These are phyloP conservation scores for Ahaetulla prasina DNA, from an alignment of 2,113 vertebrate genomes.

Conservation along the genomic window DNA sequence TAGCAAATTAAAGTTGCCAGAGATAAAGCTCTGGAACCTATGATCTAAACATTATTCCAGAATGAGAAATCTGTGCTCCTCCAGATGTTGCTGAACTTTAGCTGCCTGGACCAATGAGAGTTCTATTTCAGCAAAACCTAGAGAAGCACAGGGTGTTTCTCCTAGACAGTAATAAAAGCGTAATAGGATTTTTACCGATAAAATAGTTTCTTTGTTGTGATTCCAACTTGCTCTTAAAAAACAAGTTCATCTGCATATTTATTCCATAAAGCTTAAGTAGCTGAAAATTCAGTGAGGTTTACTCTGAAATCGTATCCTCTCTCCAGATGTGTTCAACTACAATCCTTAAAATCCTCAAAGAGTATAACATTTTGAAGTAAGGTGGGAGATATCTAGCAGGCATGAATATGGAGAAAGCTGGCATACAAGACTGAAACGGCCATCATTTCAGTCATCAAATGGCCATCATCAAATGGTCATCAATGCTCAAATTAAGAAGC, in stretches of 20 bases:
- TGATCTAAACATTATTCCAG: neutral
- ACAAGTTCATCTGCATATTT: neutral
- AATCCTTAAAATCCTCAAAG: no score
- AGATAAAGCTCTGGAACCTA: neutral
- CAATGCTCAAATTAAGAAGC: neutral
- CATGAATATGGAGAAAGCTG: neutral
- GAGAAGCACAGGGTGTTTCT: neutral
- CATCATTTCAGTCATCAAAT: neutral
- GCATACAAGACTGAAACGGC: neutral
- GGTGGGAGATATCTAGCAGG: neutral
- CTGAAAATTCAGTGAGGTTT: neutral
- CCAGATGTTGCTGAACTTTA: neutral
- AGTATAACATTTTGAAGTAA: neutral
- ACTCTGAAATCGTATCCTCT: neutral
- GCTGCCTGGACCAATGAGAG: neutral
- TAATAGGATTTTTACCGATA: neutral
- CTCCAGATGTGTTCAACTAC: neutral
- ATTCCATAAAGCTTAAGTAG: neutral
- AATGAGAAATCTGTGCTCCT: neutral
- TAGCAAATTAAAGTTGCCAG: neutral
- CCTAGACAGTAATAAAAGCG: neutral
- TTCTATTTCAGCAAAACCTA: neutral
- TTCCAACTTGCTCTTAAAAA: neutral
- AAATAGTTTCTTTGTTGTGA: neutral
- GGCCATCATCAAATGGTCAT: neutral